Base-by-base conservation (phyloP, 2,113 vertebrate genomes). In the Grammomys surdaster region DNA sequence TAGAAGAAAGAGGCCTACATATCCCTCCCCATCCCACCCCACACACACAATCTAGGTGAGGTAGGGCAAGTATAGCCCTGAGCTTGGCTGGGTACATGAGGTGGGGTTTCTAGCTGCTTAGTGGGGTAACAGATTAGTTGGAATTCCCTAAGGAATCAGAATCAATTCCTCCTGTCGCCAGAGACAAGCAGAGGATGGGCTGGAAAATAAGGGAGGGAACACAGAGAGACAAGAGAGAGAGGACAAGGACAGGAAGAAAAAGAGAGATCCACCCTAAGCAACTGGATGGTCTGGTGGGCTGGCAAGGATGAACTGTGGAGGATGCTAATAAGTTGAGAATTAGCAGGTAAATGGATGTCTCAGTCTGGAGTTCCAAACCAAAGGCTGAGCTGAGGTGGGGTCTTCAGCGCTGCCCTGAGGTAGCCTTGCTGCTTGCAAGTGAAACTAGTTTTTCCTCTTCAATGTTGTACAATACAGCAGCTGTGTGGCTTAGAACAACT, bases 401-500 rank as follows among this genome's bases (percentile, higher is more conserved):
- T 43, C 31, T 4, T 51, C 31, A 1, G 5, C 0, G 3, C 22
- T 7, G 12, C n/a, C 60, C 3, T 54, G 36, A 48, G 77, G 22
- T 31, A 69, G 70, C 77, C 24, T 0, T 13, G 3, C 26, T 92
- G 85, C 17, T 75, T 19, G 14, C 20, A 20, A 63, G 36, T 7
- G 36, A 80, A 89, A 36, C 24, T 4, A 51, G 33, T 6, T 11
- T 51, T 65, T 33, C 31, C 16, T 63, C 51, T 40, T 20, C 22
- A 19, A 43, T 6, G 12, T 60, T 72, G 54, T 33, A 58, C 9
- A 40, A 54, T 6, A 56, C 6, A 26, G 43, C 26, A 46, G 33
- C 43, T 3, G 7, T 13, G 10, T 33, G 2, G 4, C 2, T 3
- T 24, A 43, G 82, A 7, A 22, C 40, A 3, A 3, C 14, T 0